Percentiles rank a stretch among this genome's conserved stretches.
phyloP scores from a whole-genome alignment of 2,113 vertebrate species.

The Campylomormyrus numenius region DNA sequence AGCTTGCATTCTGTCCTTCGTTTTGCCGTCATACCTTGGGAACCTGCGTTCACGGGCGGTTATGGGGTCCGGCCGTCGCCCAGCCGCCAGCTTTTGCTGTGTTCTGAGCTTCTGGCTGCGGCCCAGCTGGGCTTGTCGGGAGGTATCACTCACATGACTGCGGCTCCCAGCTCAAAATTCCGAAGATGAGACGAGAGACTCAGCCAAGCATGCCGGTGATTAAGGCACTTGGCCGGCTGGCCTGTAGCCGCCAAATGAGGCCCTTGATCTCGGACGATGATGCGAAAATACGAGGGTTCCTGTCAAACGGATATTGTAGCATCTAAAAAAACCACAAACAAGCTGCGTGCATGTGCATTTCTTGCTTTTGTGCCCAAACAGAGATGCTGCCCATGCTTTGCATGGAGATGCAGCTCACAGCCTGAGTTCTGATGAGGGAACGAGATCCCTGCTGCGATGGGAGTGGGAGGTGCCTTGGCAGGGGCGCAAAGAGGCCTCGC shows the following conservation, averaged over 20 bases:
- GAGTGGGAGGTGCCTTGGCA: constrained; percentile 18
- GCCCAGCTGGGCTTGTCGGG: background rate
- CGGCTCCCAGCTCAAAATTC: background rate
- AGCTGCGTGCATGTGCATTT: background rate
- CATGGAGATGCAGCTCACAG: background rate
- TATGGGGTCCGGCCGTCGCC: background rate
- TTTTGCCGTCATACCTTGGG: background rate
- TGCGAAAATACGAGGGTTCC: background rate
- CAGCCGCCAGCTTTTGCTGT: background rate
- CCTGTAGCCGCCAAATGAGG: background rate
- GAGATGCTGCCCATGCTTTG: background rate
- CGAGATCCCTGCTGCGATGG: background rate
- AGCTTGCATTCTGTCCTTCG: background rate
- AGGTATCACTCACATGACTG: background rate
- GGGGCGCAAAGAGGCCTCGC: constrained; percentile 4
- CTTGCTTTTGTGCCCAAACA: background rate
- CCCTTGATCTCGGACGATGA: background rate
- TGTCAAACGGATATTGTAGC: background rate
- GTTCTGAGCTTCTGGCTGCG: background rate
- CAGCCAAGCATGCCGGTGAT: background rate
- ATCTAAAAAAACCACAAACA: background rate
- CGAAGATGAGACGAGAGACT: background rate
- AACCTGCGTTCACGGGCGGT: background rate
- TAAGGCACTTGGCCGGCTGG: background rate
- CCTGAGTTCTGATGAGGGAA: constrained; percentile 17